A percentile compares a stretch with the other conserved stretches of the same genome.
Evolutionary conservation across 2,888 invertebrate genomes (phyloP).

Genomic region (Ferdinandea cuprea): DNA sequence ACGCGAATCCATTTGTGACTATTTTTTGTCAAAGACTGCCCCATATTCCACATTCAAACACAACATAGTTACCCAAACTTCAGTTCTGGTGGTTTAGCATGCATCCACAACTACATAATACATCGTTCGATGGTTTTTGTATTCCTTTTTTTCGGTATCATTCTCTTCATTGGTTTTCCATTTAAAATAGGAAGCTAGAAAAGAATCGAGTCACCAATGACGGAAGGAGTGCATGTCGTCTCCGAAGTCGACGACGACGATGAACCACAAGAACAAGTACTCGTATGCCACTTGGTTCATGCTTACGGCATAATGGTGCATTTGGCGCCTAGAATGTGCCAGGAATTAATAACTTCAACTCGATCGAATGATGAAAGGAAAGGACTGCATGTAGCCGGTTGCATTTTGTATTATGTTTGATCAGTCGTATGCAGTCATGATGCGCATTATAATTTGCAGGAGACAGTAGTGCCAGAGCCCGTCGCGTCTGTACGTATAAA

Average conservation of each 20-base stretch:
- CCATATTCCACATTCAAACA: conserved; percentile 55
- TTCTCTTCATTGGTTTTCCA: conserved; percentile 36
- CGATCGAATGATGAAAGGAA: conserved; percentile 67
- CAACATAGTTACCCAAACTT: neutral
- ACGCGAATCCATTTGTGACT: conserved; percentile 44
- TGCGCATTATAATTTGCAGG: conserved; percentile 67
- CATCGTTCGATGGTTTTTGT: conserved; percentile 47
- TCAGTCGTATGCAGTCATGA: conserved; percentile 70
- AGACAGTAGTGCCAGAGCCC: conserved; percentile 26
- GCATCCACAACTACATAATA: conserved; percentile 55
- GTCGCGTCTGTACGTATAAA: conserved; percentile 17
- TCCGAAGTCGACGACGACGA: conserved; percentile 31
- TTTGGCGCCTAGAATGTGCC: conserved; percentile 74
- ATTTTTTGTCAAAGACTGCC: conserved; percentile 46
- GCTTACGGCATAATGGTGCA: conserved; percentile 63
- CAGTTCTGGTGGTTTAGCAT: neutral
- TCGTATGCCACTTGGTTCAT: conserved; percentile 46
- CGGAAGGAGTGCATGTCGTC: conserved; percentile 73
- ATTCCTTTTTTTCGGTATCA: conserved; percentile 14
- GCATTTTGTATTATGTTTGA: conserved; percentile 71
- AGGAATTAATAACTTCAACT: conserved; percentile 72
- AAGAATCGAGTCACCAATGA: conserved; percentile 74
- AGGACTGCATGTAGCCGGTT: conserved; percentile 60
- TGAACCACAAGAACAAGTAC: neutral
- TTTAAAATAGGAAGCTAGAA: conserved; percentile 72